Conservation (phyloP, 2,888 invertebrate genomes). For the Drosophila eohydei region DNA sequence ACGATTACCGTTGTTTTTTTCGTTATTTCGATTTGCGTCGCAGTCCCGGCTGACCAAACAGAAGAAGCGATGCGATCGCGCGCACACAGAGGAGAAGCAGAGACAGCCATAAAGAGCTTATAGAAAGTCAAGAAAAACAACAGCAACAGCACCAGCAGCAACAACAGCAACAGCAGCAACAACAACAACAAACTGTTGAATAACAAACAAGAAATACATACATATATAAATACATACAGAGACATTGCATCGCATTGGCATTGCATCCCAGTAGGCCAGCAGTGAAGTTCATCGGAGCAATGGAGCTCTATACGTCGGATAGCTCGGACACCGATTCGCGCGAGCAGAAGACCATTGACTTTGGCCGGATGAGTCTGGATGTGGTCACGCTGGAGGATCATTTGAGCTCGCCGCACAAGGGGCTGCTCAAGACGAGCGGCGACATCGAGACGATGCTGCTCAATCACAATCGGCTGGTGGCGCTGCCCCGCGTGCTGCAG, state of each 20-base stretch:
- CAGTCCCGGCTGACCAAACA: constrained; percentile 41
- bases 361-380: constrained; percentile 87
- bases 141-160: background rate
- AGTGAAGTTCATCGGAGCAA: constrained; percentile 74
- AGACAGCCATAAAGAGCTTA: constrained; percentile 20
- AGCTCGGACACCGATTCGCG: constrained; percentile 92
- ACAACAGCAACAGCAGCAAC: background rate
- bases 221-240: constrained; percentile 5
- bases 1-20: constrained; percentile 5
- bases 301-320: constrained; percentile 94
- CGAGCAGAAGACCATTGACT: constrained; percentile 90
- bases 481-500: constrained; percentile 88
- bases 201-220: constrained; percentile 24
- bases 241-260: constrained; percentile 15
- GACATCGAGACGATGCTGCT: constrained; percentile 90
- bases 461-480: constrained; percentile 93
- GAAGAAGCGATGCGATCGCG: constrained; percentile 50
- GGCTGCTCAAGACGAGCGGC: constrained; percentile 85
- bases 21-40: constrained; percentile 38
- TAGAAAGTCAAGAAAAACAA: constrained; percentile 7
- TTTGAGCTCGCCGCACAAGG: constrained; percentile 84
- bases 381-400: constrained; percentile 87
- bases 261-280: constrained; percentile 18
- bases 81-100: constrained; percentile 20
- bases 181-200: constrained; percentile 22